These are phyloP conservation scores for Phodopus roborovskii DNA, from an alignment of 2,113 vertebrate genomes.

Conservation along the genomic window DNA sequence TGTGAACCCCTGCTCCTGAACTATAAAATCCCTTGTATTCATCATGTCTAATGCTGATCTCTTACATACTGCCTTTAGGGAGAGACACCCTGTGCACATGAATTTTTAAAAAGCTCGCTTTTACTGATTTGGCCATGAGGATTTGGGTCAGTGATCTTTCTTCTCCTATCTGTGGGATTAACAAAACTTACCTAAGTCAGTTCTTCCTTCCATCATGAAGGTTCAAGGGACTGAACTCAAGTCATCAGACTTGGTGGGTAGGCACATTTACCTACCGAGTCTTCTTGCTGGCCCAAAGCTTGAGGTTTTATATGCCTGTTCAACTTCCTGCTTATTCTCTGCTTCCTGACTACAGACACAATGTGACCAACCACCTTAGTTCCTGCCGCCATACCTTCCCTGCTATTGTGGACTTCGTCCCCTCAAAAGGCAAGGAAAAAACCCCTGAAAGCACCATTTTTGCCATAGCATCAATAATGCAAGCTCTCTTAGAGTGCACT, in stretches of 20 bases:
- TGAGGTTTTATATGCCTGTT: background rate
- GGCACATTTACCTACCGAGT: background rate
- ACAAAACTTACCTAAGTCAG: background rate
- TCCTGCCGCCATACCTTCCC: background rate
- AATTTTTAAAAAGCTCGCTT: background rate
- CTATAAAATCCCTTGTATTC: background rate
- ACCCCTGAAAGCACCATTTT: background rate
- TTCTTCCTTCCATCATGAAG: background rate
- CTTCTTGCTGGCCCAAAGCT: background rate
- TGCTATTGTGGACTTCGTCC: background rate
- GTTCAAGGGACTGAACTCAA: background rate
- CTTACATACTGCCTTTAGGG: background rate
- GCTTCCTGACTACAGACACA: background rate
- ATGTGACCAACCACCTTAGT: background rate
- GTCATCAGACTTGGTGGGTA: background rate
- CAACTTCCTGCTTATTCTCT: background rate
- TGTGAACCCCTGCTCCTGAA: background rate
- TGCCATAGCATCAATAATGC: background rate
- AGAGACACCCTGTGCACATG: background rate
- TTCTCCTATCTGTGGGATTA: background rate
- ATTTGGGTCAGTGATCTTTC: background rate
- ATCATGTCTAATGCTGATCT: background rate
- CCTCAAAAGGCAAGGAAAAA: background rate
- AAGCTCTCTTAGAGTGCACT: background rate
- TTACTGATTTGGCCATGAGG: background rate